A percentile compares a stretch with the other conserved stretches of the same genome.
Conservation (phyloP, 2,113 vertebrate species). For the Antennarius striatus region DNA sequence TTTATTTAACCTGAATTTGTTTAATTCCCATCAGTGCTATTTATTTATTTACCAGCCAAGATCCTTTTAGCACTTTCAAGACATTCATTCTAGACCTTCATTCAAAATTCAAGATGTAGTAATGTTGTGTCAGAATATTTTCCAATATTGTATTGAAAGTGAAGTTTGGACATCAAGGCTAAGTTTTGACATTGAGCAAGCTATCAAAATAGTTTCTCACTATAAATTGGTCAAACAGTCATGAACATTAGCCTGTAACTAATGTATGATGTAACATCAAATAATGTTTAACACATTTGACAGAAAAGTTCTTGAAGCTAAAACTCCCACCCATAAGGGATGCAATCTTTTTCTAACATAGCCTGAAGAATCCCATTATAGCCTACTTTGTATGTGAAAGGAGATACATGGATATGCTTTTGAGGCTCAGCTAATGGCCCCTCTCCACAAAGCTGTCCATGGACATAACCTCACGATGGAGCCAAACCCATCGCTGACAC, state of each 20-base stretch:
- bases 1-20: conserved; percentile 31
- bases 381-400: conserved; percentile 36
- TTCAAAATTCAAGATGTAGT: conserved; percentile 32
- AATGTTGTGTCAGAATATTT: not conserved
- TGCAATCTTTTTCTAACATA: conserved; percentile 35
- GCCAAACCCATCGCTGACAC: conserved; percentile 34
- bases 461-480: conserved; percentile 36
- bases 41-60: conserved; percentile 11
- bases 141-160: too few relatives aligned
- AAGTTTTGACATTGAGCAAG: too few relatives aligned
- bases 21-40: conserved; percentile 21
- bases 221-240: conserved; percentile 2
- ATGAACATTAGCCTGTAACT: not conserved
- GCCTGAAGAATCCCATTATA: conserved; percentile 55
- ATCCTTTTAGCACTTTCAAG: conserved; percentile 26
- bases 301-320: conserved; percentile 30
- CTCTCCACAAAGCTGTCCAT: conserved; percentile 38
- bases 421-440: conserved; percentile 47
- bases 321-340: conserved; percentile 29
- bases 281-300: not conserved
- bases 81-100: conserved; percentile 11
- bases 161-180: too few relatives aligned
- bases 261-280: too few relatives aligned
- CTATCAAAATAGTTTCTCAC: not conserved
- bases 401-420: conserved; percentile 44